phyloP scores from a whole-genome alignment of 2,888 invertebrate species.

The Nemoura dubitans region DNA sequence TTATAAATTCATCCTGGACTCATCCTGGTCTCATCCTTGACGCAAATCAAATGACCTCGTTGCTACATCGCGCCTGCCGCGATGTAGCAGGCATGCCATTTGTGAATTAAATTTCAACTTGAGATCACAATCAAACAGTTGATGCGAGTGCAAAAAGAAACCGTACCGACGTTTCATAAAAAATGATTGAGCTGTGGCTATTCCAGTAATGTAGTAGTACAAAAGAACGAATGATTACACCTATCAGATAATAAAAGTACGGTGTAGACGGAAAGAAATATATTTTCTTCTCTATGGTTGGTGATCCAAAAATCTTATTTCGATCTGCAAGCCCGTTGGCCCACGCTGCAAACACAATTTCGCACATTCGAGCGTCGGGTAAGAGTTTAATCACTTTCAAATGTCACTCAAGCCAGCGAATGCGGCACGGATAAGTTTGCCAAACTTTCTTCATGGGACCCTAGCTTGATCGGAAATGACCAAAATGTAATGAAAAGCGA shows the following conservation, averaged over 20 bases:
- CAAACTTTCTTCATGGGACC: background rate
- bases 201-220: background rate
- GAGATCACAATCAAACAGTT: background rate
- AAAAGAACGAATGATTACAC: background rate
- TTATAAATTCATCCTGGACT: no score
- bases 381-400: background rate
- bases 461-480: background rate
- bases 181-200: background rate
- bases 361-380: background rate
- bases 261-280: background rate
- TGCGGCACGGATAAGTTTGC: background rate
- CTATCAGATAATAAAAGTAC: background rate
- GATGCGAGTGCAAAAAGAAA: background rate
- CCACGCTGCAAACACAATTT: background rate
- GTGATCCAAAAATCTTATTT: background rate
- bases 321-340: background rate
- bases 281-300: background rate
- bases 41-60: background rate
- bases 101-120: background rate
- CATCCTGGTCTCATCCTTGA: background rate
- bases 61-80: background rate
- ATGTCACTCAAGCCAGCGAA: background rate
- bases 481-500: background rate
- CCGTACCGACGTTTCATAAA: background rate
- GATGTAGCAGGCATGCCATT: background rate